phyloP scores from a whole-genome alignment of 2,113 vertebrate genomes.

The Pelecanoides urinatrix region DNA sequence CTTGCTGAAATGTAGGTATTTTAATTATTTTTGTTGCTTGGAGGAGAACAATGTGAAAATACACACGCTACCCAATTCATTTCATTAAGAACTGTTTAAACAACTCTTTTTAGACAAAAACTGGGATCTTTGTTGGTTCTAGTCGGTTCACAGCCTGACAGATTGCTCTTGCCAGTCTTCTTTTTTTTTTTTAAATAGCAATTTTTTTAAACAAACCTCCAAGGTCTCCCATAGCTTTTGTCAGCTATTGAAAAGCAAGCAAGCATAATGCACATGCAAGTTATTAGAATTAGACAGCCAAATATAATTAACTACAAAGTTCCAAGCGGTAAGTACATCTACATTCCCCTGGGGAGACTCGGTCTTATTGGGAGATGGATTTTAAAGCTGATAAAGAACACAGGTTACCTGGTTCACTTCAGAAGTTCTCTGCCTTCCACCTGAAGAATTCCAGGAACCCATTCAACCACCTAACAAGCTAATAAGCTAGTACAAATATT shows the following conservation, averaged over 20 bases:
- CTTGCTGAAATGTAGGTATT: background rate
- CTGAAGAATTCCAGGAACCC: background rate
- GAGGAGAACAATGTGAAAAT: background rate
- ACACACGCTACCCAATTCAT: background rate
- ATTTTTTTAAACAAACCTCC: background rate
- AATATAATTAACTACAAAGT: conserved; percentile 30
- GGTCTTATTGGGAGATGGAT: background rate
- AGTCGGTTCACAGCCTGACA: background rate
- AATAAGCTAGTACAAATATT: background rate
- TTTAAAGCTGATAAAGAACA: background rate
- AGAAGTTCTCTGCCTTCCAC: background rate
- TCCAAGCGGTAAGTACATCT: conserved; percentile 38
- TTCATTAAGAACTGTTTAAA: background rate
- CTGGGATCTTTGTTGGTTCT: background rate
- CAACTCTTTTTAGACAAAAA: background rate
- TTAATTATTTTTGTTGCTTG: background rate
- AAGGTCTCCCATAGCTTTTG: conserved; percentile 18
- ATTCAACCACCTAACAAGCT: background rate
- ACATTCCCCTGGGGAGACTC: background rate
- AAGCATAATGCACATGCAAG: conserved; percentile 38
- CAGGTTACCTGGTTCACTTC: background rate
- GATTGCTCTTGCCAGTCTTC: background rate
- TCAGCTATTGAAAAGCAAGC: conserved; percentile 36
- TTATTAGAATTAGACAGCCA: conserved; percentile 20
- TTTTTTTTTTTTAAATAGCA: background rate